Conservation (phyloP, 2,888 invertebrate species). For the Cataglyphis altisquamis region DNA sequence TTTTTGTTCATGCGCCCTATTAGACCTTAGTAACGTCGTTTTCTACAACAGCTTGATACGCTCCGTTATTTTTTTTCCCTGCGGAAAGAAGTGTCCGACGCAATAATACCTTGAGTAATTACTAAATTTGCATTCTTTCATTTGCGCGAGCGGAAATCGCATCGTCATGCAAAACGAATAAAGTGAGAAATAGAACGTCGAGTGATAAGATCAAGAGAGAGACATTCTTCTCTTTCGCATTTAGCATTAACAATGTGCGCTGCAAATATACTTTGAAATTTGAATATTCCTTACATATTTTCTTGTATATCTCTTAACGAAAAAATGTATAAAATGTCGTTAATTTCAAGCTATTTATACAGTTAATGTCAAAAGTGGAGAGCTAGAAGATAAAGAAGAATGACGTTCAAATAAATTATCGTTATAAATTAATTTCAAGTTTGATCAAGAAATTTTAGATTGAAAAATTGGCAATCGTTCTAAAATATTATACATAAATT, state of each 20-base stretch:
- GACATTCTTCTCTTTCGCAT: constrained; percentile 20
- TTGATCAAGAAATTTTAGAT: constrained; percentile 5
- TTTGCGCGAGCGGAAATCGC: constrained; percentile 27
- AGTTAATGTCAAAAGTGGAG: neutral
- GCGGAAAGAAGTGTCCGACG: constrained; percentile 11
- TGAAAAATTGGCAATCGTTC: constrained; percentile 5
- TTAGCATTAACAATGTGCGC: neutral
- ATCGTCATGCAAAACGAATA: constrained; percentile 37
- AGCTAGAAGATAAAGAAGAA: neutral
- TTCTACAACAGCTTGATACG: neutral
- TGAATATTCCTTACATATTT: neutral
- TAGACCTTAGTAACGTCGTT: neutral
- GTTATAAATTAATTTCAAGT: neutral
- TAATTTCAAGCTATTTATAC: neutral
- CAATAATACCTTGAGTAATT: constrained; percentile 39
- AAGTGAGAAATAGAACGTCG: constrained; percentile 26
- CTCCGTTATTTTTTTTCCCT: constrained; percentile 12
- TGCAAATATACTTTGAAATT: neutral
- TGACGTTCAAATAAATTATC: neutral
- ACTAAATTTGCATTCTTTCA: constrained; percentile 44
- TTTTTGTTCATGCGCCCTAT: neutral
- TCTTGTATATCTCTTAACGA: too few relatives aligned
- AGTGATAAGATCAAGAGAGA: constrained; percentile 20
- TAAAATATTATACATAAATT: neutral
- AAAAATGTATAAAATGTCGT: neutral